phyloP scores from a whole-genome alignment of 2,797 vertebrate species.

The Tapirus indicus region DNA sequence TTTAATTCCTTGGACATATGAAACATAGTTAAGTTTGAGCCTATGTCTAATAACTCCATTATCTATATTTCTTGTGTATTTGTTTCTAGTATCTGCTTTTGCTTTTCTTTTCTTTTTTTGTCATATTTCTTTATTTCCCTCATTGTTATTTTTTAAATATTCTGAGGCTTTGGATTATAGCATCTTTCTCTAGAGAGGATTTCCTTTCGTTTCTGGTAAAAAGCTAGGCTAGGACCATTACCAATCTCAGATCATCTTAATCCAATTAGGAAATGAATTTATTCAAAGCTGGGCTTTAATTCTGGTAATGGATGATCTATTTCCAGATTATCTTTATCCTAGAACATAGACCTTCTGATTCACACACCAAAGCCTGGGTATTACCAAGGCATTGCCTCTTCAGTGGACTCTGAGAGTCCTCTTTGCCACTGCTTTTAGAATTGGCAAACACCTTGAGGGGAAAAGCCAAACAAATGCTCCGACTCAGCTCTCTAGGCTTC shows the following conservation, averaged over 20 bases:
- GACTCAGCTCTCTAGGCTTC: neutral
- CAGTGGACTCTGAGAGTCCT: neutral
- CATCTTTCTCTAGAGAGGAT: neutral
- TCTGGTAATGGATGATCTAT: neutral
- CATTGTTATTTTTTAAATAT: neutral
- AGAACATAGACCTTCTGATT: neutral
- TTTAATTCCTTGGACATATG: neutral
- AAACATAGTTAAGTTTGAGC: neutral
- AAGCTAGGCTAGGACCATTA: neutral
- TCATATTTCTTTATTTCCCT: neutral
- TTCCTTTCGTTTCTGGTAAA: neutral
- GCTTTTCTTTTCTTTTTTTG: neutral
- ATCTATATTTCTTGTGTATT: neutral
- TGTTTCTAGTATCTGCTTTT: neutral
- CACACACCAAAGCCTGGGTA: neutral
- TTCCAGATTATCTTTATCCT: neutral
- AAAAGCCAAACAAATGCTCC: neutral
- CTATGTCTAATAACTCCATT: constrained; percentile 20
- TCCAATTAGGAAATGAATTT: constrained; percentile 13
- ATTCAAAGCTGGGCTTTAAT: neutral
- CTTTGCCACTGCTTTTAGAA: neutral
- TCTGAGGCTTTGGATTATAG: neutral
- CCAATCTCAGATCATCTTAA: neutral
- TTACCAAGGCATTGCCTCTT: neutral
- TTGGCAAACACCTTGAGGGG: neutral